Evolutionary conservation across 2,888 invertebrate species (phyloP).

Genomic region (Trisateles emortualis): DNA sequence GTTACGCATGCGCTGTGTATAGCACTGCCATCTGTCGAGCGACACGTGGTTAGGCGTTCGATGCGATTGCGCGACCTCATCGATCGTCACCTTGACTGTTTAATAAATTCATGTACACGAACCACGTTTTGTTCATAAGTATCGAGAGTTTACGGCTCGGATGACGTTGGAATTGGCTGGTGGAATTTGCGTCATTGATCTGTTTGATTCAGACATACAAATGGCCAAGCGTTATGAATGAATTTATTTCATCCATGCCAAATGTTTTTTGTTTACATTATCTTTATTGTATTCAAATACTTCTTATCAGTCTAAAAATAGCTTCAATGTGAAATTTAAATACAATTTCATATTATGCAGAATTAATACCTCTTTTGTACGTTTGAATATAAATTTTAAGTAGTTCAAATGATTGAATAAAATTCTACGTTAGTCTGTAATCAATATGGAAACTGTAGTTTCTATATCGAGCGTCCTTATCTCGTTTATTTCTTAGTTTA

Average conservation of each 20-base stretch:
- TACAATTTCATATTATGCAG: neutral
- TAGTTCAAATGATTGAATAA: neutral
- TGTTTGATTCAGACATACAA: slow-evolving; percentile 4
- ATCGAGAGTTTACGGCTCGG: slow-evolving; percentile 52
- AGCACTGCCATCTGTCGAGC: slow-evolving; percentile 81
- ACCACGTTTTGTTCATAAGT: slow-evolving; percentile 59
- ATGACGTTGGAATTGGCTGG: slow-evolving; percentile 43
- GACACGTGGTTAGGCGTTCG: slow-evolving; percentile 67
- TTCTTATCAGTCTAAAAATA: neutral
- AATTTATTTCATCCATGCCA: neutral
- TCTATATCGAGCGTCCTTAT: neutral
- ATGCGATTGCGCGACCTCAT: slow-evolving; percentile 72
- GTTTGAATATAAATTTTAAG: neutral
- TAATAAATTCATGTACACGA: slow-evolving; percentile 81
- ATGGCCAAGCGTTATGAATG: neutral
- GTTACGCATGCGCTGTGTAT: slow-evolving; percentile 74
- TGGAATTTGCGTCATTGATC: slow-evolving; percentile 31
- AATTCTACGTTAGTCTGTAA: neutral
- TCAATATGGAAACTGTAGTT: neutral
- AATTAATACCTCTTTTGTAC: neutral
- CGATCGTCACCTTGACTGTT: slow-evolving; percentile 82
- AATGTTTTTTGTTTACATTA: neutral
- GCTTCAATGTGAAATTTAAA: neutral
- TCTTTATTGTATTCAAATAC: neutral
- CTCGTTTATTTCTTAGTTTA: neutral